These are phyloP conservation scores for Cyclina sinensis DNA, from an alignment of 1,140 invertebrate genomes.

Conservation along the genomic window DNA sequence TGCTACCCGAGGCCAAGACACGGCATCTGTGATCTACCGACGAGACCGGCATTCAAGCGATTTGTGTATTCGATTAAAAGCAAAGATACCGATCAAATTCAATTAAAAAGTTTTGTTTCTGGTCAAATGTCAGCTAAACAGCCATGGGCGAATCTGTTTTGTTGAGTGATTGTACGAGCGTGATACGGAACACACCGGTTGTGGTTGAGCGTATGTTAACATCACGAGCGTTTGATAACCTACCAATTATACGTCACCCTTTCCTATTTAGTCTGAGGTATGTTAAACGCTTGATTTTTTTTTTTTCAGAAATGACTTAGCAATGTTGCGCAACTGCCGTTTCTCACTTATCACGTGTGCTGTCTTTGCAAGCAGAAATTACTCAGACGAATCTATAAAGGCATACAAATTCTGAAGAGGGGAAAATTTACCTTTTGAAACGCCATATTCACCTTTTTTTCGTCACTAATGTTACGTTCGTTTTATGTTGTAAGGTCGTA, in stretches of 20 bases:
- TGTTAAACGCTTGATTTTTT: conserved; percentile 7
- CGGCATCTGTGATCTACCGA: conserved; percentile 27
- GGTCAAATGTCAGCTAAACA: conserved; percentile 58
- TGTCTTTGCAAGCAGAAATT: background rate
- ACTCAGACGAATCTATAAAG: too few relatives aligned
- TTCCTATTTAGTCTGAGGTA: background rate
- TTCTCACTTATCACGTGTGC: background rate
- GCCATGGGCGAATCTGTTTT: conserved; percentile 45
- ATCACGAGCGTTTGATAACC: background rate
- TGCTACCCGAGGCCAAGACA: conserved; percentile 10
- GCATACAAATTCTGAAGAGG: too few relatives aligned
- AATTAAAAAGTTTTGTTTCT: conserved; percentile 32
- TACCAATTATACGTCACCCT: conserved; percentile 20
- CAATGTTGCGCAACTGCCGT: background rate
- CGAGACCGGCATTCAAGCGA: conserved; percentile 15
- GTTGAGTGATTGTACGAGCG: conserved; percentile 23
- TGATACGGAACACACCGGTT: conserved; percentile 21
- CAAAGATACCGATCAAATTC: conserved; percentile 42
- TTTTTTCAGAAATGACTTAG: conserved; percentile 10
- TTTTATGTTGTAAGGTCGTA: background rate
- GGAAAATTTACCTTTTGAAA: too few relatives aligned
- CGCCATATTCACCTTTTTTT: too few relatives aligned
- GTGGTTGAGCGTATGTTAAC: background rate
- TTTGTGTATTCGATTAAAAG: conserved; percentile 52
- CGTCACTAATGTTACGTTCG: background rate